Conservation (phyloP, 2,888 invertebrate genomes). For the Agonopterix alstromeriana region DNA sequence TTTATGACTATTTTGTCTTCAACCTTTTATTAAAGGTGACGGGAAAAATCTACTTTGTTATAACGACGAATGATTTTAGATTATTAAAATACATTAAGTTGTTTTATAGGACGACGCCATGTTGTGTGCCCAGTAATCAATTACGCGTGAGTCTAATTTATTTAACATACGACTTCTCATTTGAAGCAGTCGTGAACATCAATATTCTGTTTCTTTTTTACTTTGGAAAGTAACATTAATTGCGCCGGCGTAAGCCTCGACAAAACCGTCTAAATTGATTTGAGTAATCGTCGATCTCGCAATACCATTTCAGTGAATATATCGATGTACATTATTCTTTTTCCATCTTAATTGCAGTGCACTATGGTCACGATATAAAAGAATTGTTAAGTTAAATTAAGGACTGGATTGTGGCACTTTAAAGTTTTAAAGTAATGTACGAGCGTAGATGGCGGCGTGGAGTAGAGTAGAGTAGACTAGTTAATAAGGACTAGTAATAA, state of each 20-base stretch:
- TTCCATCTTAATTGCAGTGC: slow-evolving; percentile 48
- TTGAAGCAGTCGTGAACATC: slow-evolving; percentile 66
- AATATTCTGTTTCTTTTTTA: slow-evolving; percentile 47
- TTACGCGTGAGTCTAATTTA: slow-evolving; percentile 49
- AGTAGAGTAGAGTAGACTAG: slow-evolving; percentile 11
- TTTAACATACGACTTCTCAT: slow-evolving; percentile 49
- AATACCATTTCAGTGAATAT: slow-evolving; percentile 50
- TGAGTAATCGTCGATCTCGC: slow-evolving; percentile 53
- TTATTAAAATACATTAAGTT: too few relatives aligned
- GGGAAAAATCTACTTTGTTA: too few relatives aligned
- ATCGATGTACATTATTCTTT: slow-evolving; percentile 49
- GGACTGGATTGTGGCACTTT: too few relatives aligned
- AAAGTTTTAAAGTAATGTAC: too few relatives aligned
- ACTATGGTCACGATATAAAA: slow-evolving; percentile 32
- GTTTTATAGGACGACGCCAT: not conserved
- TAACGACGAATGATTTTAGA: too few relatives aligned
- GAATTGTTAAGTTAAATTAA: not conserved
- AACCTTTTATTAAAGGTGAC: slow-evolving; percentile 7
- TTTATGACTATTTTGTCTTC: slow-evolving; percentile 25
- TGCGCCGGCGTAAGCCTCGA: slow-evolving; percentile 46
- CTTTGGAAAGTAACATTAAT: slow-evolving; percentile 56
- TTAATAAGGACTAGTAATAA: slow-evolving; percentile 48
- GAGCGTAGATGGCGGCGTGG: not conserved
- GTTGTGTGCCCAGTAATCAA: slow-evolving; percentile 36
- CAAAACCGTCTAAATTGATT: slow-evolving; percentile 60